These are phyloP conservation scores for Scomberomorus guttatus DNA, from an alignment of 2,797 vertebrate genomes.

Conservation along the genomic window DNA sequence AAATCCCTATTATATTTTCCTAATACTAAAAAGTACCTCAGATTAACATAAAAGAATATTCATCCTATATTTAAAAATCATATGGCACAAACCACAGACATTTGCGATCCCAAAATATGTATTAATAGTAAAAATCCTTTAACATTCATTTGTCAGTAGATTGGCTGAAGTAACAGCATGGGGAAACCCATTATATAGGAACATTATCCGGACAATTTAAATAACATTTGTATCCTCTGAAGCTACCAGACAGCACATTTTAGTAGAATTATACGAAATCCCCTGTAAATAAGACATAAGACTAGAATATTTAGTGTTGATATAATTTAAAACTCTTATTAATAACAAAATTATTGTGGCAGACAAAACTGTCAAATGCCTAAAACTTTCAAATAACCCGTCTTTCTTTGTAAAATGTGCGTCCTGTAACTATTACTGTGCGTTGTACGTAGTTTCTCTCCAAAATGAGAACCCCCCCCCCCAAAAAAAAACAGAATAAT, in stretches of 20 bases:
- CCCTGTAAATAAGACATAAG: background rate
- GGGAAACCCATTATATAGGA: background rate
- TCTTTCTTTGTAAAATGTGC: slow-evolving; percentile 1
- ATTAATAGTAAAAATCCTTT: slow-evolving; percentile 2
- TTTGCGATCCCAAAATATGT: slow-evolving; percentile 25
- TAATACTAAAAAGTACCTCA: background rate
- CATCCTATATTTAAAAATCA: background rate
- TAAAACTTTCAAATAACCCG: background rate
- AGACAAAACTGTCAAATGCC: background rate
- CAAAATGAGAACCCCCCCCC: background rate
- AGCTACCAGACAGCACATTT: background rate
- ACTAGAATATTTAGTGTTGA: background rate
- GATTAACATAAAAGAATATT: background rate
- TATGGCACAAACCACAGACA: slow-evolving; percentile 12
- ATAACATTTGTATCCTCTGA: background rate
- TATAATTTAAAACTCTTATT: background rate
- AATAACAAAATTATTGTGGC: background rate
- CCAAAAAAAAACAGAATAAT: background rate
- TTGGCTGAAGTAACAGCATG: background rate
- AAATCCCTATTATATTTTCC: background rate
- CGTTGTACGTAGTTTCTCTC: background rate
- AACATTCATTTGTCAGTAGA: slow-evolving; percentile 22
- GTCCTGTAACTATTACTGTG: background rate
- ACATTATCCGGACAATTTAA: background rate
- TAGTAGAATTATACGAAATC: background rate